phyloP scores from a whole-genome alignment of 1,140 invertebrate genomes.

The Yoshiicerus persimilis region DNA sequence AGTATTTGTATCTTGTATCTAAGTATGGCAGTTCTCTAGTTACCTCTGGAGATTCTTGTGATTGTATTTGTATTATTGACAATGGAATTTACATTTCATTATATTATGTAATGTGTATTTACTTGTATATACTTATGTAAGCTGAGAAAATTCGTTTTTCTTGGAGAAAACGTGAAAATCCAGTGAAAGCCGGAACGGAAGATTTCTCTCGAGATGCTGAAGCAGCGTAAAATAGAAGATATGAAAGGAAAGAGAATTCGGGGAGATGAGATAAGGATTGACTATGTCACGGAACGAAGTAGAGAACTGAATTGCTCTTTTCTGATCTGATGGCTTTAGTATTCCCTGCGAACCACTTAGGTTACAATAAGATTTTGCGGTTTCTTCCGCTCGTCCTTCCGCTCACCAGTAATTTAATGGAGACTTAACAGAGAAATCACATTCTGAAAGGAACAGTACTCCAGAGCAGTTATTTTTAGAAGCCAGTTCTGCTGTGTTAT shows the following conservation, averaged over 20 bases:
- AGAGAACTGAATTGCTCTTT: not conserved
- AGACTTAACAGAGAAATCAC: not conserved
- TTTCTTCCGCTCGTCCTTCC: not conserved
- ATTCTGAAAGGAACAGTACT: not conserved
- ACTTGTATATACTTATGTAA: too few species aligned
- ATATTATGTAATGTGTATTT: not conserved
- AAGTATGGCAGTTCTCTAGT: too few species aligned
- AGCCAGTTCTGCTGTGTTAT: not conserved
- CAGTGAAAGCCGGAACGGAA: not conserved
- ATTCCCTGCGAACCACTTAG: not conserved
- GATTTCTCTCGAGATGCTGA: not conserved
- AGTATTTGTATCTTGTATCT: too few species aligned
- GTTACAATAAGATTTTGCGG: not conserved
- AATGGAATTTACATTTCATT: too few species aligned
- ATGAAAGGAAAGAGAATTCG: not conserved
- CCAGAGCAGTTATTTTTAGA: not conserved
- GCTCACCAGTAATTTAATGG: not conserved
- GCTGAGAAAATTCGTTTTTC: too few species aligned
- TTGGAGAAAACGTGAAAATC: too few species aligned
- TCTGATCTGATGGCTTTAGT: not conserved
- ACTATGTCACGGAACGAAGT: not conserved
- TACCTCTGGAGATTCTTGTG: too few species aligned
- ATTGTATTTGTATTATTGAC: too few species aligned
- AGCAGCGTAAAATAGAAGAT: not conserved
- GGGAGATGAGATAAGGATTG: not conserved